Percentiles rank a stretch among this genome's conserved stretches.
These are phyloP conservation scores for Heliconius hewitsoni DNA, from an alignment of 1,140 invertebrate genomes.

Conservation along the genomic window DNA sequence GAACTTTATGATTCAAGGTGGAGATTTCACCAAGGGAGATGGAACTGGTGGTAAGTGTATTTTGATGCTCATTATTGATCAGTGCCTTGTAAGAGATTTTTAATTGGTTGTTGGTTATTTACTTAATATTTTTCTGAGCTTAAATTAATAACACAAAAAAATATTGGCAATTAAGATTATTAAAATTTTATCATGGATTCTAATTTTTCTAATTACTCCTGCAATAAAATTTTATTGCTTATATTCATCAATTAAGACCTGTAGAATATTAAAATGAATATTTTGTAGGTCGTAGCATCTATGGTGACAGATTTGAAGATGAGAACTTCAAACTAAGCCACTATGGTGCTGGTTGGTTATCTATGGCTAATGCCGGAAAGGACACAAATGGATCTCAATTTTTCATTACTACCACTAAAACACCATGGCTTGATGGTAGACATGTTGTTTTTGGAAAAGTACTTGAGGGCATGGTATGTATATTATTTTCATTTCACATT, in stretches of 20 bases:
- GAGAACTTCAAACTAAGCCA: slow-evolving; percentile 99
- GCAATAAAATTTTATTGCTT: not conserved
- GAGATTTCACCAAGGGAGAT: slow-evolving; percentile 96
- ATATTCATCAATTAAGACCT: not conserved
- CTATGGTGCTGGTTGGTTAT: slow-evolving; percentile 97
- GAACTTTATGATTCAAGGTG: slow-evolving; percentile 98
- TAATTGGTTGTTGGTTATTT: too few species aligned
- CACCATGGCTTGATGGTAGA: slow-evolving; percentile 96
- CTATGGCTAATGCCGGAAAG: slow-evolving; percentile 97
- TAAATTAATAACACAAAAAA: not conserved
- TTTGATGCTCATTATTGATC: not conserved
- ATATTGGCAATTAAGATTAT: not conserved
- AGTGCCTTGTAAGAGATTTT: too few species aligned
- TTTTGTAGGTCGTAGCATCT: slow-evolving; percentile 91
- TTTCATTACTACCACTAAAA: slow-evolving; percentile 96
- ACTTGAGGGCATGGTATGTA: slow-evolving; percentile 92
- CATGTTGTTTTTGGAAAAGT: slow-evolving; percentile 99
- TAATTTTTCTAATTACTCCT: not conserved
- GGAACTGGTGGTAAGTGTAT: slow-evolving; percentile 89
- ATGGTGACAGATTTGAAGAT: slow-evolving; percentile 95
- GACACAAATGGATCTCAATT: slow-evolving; percentile 99
- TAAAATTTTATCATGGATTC: not conserved
- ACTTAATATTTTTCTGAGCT: too few species aligned
- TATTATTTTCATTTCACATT: too few species aligned
- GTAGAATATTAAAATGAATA: not conserved